A percentile compares a stretch with the other conserved stretches of the same genome.
Evolutionary conservation across 2,113 vertebrate species (phyloP).

Genomic region (Oenanthe melanoleuca): DNA sequence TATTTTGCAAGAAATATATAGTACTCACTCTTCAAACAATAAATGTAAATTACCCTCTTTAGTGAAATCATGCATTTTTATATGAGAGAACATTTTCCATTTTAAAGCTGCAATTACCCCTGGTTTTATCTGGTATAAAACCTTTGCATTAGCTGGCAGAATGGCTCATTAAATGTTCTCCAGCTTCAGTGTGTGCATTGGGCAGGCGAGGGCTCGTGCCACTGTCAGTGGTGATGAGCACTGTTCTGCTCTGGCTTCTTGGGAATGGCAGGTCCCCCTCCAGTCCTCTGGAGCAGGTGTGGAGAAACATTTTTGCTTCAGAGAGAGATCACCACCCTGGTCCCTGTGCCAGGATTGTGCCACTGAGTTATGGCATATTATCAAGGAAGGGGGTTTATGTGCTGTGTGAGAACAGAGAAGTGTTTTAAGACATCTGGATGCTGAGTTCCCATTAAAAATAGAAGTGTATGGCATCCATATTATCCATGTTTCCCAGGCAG

Average conservation of each 20-base stretch:
- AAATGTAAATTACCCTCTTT: not conserved
- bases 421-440: not conserved
- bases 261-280: not conserved
- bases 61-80: not conserved
- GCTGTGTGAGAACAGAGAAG: not conserved
- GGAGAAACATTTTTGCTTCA: not conserved
- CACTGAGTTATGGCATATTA: not conserved
- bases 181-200: not conserved
- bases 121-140: not conserved
- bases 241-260: rapidly evolving
- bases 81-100: not conserved
- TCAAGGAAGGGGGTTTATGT: not conserved
- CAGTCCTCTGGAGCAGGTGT: not conserved
- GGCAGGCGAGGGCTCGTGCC: rapidly evolving
- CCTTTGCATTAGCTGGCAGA: not conserved
- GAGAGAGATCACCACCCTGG: not conserved
- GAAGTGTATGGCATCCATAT: not conserved
- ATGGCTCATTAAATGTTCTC: not conserved
- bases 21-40: not conserved
- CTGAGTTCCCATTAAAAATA: not conserved
- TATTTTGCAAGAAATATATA: not conserved
- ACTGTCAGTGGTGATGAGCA: not conserved
- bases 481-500: not conserved
- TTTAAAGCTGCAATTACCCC: not conserved
- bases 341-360: not conserved